These are phyloP conservation scores for Sesamia nonagrioides DNA, from an alignment of 1,140 invertebrate genomes.

Conservation along the genomic window DNA sequence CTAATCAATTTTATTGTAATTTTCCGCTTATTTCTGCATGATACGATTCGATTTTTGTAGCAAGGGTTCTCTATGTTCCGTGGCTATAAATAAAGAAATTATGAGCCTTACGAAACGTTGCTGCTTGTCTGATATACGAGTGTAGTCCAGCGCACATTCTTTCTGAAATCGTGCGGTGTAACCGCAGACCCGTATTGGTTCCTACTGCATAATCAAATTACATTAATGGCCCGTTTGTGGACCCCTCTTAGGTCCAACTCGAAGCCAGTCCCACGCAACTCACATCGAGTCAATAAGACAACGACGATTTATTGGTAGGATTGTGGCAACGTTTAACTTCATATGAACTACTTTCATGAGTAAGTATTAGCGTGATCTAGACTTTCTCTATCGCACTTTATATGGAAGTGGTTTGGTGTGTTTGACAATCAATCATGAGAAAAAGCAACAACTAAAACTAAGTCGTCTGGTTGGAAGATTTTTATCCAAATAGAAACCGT, in stretches of 20 bases:
- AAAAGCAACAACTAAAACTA: constrained; percentile 37
- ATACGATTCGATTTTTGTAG: too few species aligned
- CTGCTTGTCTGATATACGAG: constrained; percentile 14
- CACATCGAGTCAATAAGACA: constrained; percentile 17
- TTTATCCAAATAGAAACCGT: constrained; percentile 6
- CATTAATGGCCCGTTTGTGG: constrained; percentile 38
- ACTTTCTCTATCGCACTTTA: constrained; percentile 61
- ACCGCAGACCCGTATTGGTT: constrained; percentile 51
- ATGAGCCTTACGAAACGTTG: constrained; percentile 40
- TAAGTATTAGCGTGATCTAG: constrained; percentile 43
- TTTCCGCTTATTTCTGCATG: not conserved
- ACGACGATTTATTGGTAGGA: constrained; percentile 31
- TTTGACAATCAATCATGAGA: constrained; percentile 54
- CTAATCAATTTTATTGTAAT: not conserved
- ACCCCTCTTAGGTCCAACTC: constrained; percentile 14
- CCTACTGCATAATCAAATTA: constrained; percentile 46
- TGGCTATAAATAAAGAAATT: constrained; percentile 48
- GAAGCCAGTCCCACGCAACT: constrained; percentile 21
- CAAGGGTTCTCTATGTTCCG: too few species aligned
- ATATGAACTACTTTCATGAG: constrained; percentile 22
- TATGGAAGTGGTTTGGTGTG: constrained; percentile 52
- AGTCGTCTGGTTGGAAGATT: constrained; percentile 7
- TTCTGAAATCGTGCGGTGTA: constrained; percentile 49
- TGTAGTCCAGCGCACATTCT: constrained; percentile 38
- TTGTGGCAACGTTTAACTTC: constrained; percentile 10